A percentile compares a stretch with the other conserved stretches of the same genome.
These are phyloP conservation scores for Lamellibrachia satsuma DNA, from an alignment of 2,888 invertebrate genomes.

Conservation along the genomic window DNA sequence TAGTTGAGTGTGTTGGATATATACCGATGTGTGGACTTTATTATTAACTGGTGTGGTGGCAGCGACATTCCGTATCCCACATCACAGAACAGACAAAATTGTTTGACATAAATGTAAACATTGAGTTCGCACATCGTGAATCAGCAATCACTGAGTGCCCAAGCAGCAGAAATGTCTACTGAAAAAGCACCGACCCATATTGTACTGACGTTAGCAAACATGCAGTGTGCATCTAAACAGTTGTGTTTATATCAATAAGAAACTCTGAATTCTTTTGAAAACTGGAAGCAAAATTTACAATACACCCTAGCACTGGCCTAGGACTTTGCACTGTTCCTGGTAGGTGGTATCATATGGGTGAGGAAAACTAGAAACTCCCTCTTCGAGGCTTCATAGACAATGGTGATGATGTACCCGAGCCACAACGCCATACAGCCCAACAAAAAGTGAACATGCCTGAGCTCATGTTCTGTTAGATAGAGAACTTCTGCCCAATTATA, in stretches of 20 bases:
- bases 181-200: too few relatives aligned
- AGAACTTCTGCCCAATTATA: slow-evolving; percentile 37
- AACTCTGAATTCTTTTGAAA: not conserved
- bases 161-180: too few relatives aligned
- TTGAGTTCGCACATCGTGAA: too few relatives aligned
- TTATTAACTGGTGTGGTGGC: too few relatives aligned
- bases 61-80: too few relatives aligned
- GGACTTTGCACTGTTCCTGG: not conserved
- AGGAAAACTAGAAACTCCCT: not conserved
- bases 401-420: slow-evolving; percentile 1
- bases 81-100: too few relatives aligned
- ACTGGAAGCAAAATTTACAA: not conserved
- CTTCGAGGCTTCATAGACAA: not conserved
- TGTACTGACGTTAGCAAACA: too few relatives aligned
- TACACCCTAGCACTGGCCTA: not conserved
- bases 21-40: too few relatives aligned
- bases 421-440: not conserved
- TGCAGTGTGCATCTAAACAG: not conserved
- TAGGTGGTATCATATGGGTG: not conserved
- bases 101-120: too few relatives aligned
- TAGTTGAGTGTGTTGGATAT: too few relatives aligned
- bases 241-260: not conserved
- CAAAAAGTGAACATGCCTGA: slow-evolving; percentile 39
- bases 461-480: slow-evolving; percentile 39
- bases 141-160: too few relatives aligned